phyloP scores from a whole-genome alignment of 1,140 invertebrate species.

The Callitettix versicolor region DNA sequence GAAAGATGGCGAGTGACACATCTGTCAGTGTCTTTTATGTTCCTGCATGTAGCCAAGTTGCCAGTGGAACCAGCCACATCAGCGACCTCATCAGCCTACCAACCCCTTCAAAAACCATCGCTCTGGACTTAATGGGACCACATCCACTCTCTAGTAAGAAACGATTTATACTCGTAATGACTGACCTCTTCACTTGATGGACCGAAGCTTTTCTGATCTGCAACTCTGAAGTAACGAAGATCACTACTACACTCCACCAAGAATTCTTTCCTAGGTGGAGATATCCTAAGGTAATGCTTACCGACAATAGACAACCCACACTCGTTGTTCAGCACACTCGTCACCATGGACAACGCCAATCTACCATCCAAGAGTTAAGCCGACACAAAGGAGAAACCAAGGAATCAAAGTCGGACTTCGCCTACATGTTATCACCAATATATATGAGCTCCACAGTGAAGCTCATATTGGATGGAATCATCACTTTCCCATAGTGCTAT shows the following conservation, averaged over 20 bases:
- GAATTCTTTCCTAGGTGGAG: slow-evolving; percentile 8
- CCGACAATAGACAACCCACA: slow-evolving; percentile 1
- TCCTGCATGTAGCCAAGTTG: neutral
- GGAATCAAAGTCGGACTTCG: too few relatives aligned
- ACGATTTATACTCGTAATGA: neutral
- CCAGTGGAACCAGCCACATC: neutral
- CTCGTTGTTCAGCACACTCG: too few relatives aligned
- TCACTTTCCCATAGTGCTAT: too few relatives aligned
- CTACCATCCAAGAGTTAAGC: too few relatives aligned
- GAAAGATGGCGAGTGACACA: neutral
- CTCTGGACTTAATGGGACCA: slow-evolving; percentile 1
- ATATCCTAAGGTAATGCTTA: neutral
- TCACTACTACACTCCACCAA: neutral
- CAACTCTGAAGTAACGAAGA: neutral
- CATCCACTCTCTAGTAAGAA: neutral
- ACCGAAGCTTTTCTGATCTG: neutral
- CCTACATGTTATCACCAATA: too few relatives aligned
- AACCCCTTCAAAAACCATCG: neutral
- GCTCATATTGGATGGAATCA: too few relatives aligned
- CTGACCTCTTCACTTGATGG: slow-evolving; percentile 1
- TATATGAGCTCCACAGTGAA: too few relatives aligned
- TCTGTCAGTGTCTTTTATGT: neutral
- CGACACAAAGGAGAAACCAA: too few relatives aligned
- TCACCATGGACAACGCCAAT: too few relatives aligned
- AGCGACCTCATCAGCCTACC: neutral